Conservation (phyloP, 92 coral and sea anemone species). For the Umimayanthus chanpuru region DNA sequence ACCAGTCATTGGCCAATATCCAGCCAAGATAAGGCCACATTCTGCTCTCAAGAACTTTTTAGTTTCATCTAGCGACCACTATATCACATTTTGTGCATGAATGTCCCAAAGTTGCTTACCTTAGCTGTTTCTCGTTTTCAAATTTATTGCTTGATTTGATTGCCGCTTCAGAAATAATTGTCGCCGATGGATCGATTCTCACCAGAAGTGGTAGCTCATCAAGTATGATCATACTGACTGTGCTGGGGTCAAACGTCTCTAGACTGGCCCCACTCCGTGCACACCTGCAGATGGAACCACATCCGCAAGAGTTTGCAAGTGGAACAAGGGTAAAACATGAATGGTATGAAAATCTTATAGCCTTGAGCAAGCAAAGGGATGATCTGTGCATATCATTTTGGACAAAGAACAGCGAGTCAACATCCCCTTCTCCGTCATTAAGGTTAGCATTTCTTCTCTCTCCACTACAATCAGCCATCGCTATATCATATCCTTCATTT, state of each 20-base stretch:
- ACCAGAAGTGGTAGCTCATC: constrained; percentile 77
- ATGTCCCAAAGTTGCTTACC: constrained; percentile 45
- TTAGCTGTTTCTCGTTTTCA: constrained; percentile 59
- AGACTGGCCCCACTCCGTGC: constrained; percentile 60
- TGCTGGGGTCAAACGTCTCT: constrained; percentile 79
- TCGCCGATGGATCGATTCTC: constrained; percentile 54
- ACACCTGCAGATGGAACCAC: constrained; percentile 41
- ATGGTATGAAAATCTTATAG: not conserved
- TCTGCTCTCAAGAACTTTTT: not conserved
- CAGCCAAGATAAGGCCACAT: no score
- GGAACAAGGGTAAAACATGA: not conserved
- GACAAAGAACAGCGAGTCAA: no score
- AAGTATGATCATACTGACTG: constrained; percentile 77
- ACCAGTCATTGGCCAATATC: no score
- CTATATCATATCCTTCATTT: no score
- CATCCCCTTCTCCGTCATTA: no score
- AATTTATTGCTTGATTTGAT: constrained; percentile 42
- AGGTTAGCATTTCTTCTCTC: no score
- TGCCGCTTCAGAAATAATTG: constrained; percentile 66
- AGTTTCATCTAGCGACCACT: not conserved
- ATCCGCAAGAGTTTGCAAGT: not conserved
- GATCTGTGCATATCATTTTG: no score
- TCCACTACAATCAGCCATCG: no score
- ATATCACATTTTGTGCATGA: not conserved
- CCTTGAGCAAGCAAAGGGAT: no score